Evolutionary conservation across 2,113 vertebrate genomes (phyloP).

Genomic region (Hylia prasina): DNA sequence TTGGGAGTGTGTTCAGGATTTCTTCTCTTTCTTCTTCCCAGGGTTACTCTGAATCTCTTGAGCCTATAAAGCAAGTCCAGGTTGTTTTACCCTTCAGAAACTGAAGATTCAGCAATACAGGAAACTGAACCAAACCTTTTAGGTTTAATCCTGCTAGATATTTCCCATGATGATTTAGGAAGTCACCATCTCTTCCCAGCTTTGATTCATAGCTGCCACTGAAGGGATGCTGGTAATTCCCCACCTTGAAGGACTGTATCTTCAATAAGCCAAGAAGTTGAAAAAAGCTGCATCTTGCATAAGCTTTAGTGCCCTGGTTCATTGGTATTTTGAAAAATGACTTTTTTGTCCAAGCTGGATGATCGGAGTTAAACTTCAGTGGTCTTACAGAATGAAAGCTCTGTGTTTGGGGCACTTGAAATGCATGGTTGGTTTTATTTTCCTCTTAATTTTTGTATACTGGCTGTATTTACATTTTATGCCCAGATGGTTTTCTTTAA

Average conservation of each 20-base stretch:
- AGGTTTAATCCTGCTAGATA: neutral
- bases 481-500: conserved; percentile 62
- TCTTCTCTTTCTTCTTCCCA: neutral
- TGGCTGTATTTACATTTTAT: conserved; percentile 39
- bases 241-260: neutral
- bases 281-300: neutral
- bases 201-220: neutral
- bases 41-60: neutral
- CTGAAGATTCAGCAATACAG: neutral
- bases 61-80: neutral
- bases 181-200: neutral
- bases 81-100: neutral
- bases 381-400: neutral
- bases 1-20: neutral
- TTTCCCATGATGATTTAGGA: neutral
- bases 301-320: neutral
- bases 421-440: conserved; percentile 16
- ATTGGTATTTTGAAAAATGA: neutral
- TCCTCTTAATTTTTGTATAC: conserved; percentile 2
- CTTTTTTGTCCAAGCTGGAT: neutral
- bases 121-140: neutral
- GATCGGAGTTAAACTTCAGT: neutral
- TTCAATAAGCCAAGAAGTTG: neutral
- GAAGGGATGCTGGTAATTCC: neutral
- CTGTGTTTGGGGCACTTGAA: neutral